Evolutionary conservation across 1,140 invertebrate genomes (phyloP), one percentile per base, ranked within the genome.

Genomic region (Ceratosolen fusciceps): DNA sequence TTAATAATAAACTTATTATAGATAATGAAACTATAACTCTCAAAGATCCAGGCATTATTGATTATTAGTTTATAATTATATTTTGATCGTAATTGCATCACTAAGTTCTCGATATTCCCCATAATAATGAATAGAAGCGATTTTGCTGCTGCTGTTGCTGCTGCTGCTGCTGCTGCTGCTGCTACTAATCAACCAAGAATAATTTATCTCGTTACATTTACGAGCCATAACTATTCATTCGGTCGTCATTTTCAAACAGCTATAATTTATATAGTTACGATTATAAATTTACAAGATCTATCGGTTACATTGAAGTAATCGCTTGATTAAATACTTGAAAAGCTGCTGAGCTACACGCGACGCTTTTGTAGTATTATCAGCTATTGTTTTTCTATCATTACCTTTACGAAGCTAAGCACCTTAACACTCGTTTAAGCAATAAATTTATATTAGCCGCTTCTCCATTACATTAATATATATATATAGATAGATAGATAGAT

Each of bases 61-160:
- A 9, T 37, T 37, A 37, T 9, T 34, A 19, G 31, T 65, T 21
- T 21, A 37, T 65, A 65, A 65, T 65, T 65, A 37, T 65, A 65
- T 8, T n/a, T 21, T 37, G 14, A 65, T n/a, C 19, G 34, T 65
- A 65, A 65, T 65, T 65, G 10, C 34, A 34, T 65, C 21, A 37
- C 19, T 31, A 65, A 10, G 19, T 65, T 37, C 34, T 5, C 5
- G n/a, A 26, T 65, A 37, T 37, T 65, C 31, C 31, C 60, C 21
- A 37, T 65, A 65, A 31, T 65, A 37, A 65, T 65, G 60, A 65
- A 65, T 65, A 37, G 60, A 65, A 65, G 37, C 31, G 31, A 65
- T 21, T 65, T 19, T 37, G 60, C n/a, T 65, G 60, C 60, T 37
- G 37, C 34, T 65, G n/a, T n/a, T n/a, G n/a, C n/a, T n/a, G n/a